A percentile compares a stretch with the other conserved stretches of the same genome.
These are phyloP conservation scores for Pseudomyrmex cubaensis DNA, from an alignment of 1,140 invertebrate species.

Conservation along the genomic window DNA sequence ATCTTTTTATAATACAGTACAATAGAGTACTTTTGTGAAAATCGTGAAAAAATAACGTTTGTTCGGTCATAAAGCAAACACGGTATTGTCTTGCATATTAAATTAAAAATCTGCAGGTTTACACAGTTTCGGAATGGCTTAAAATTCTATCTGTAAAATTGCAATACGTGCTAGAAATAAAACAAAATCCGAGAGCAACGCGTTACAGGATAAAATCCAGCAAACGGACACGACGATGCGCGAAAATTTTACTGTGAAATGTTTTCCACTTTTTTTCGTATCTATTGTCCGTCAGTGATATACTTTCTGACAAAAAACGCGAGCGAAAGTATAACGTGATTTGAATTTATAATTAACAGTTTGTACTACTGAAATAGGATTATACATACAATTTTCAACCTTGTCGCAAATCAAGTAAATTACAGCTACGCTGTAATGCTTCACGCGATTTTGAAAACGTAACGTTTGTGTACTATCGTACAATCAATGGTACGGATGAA, in stretches of 20 bases:
- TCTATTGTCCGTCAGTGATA: conserved; percentile 23
- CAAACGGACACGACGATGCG: background rate
- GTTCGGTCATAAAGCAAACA: background rate
- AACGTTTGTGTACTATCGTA: background rate
- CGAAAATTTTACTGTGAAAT: conserved; percentile 36
- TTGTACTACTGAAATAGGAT: background rate
- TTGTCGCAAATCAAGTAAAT: background rate
- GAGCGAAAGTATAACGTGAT: conserved; percentile 6
- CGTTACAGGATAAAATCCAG: background rate
- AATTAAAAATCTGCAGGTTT: conserved; percentile 29
- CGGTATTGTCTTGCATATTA: conserved; percentile 22
- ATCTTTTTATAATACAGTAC: background rate
- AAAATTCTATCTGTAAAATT: conserved; percentile 37
- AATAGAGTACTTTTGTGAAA: background rate
- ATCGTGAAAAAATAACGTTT: conserved; percentile 11
- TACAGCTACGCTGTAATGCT: background rate
- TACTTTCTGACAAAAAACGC: conserved; percentile 18
- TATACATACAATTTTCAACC: background rate
- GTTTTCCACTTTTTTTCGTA: conserved; percentile 12
- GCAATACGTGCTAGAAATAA: conserved; percentile 33
- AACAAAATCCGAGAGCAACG: conserved; percentile 46
- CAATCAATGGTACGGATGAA: background rate
- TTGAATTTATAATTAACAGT: conserved; percentile 9
- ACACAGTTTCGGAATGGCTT: conserved; percentile 26
- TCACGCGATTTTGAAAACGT: conserved; percentile 7